A percentile compares a stretch with the other conserved stretches of the same genome.
These are phyloP conservation scores for Saturnia japonica DNA, from an alignment of 2,888 invertebrate species.

Conservation along the genomic window DNA sequence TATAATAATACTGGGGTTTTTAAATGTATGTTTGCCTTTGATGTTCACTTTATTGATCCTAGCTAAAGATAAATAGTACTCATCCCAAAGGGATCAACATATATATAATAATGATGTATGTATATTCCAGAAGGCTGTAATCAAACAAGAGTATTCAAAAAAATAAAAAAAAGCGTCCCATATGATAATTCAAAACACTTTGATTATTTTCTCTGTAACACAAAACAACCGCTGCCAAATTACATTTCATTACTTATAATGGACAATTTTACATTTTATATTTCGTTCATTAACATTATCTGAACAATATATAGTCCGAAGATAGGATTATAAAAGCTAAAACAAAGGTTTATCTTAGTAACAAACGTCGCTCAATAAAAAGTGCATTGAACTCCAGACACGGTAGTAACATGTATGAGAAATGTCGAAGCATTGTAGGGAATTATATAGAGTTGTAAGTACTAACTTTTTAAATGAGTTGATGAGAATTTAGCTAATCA, in stretches of 20 bases:
- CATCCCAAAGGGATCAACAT: too few species aligned
- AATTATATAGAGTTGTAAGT: slow-evolving; percentile 51
- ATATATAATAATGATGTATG: not conserved
- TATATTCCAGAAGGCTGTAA: not conserved
- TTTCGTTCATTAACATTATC: slow-evolving; percentile 38
- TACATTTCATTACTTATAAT: not conserved
- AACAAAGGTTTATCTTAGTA: slow-evolving; percentile 75
- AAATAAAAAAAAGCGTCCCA: not conserved
- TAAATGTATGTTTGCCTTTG: too few species aligned
- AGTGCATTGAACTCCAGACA: slow-evolving; percentile 69
- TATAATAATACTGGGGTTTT: too few species aligned
- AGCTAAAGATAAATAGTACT: too few species aligned
- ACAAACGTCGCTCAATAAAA: slow-evolving; percentile 79
- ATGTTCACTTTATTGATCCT: too few species aligned
- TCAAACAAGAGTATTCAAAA: not conserved
- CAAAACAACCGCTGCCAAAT: slow-evolving; percentile 8
- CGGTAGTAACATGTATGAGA: slow-evolving; percentile 78
- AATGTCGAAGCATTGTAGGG: slow-evolving; percentile 58
- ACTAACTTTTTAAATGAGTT: slow-evolving; percentile 26
- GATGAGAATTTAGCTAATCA: too few species aligned
- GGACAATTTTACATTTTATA: slow-evolving; percentile 13
- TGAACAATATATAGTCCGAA: slow-evolving; percentile 55
- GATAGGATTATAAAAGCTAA: slow-evolving; percentile 76
- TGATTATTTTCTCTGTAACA: not conserved
- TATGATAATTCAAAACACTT: not conserved